Evolutionary conservation across 2,797 vertebrate species (phyloP).

Genomic region (Alcedo quadribrachys): DNA sequence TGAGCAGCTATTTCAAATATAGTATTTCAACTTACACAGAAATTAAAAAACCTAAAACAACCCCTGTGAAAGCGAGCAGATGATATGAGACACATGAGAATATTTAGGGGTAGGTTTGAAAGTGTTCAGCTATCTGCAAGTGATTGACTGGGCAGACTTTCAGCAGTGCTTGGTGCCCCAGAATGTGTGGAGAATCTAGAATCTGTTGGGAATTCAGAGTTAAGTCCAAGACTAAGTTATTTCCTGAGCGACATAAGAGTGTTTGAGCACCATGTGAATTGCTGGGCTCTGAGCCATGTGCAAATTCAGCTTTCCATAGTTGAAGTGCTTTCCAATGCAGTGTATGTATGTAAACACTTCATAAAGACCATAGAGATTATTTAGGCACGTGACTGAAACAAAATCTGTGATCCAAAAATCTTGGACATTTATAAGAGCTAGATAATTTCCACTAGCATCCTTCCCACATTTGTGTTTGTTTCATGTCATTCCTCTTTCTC

Average conservation of each 20-base stretch:
- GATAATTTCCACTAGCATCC: not conserved
- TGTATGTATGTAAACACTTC: not conserved
- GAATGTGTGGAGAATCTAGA: not conserved
- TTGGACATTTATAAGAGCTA: not conserved
- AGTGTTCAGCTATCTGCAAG: accelerated
- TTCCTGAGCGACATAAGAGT: not conserved
- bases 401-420: not conserved
- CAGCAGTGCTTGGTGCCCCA: not conserved
- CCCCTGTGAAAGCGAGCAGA: not conserved
- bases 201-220: not conserved
- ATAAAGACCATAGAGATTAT: not conserved
- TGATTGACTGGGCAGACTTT: not conserved
- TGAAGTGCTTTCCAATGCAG: not conserved
- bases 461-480: not conserved
- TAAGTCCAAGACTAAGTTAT: not conserved
- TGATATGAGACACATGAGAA: not conserved
- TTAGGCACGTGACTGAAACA: not conserved
- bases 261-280: not conserved
- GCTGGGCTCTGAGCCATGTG: not conserved
- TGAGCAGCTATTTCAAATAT: not conserved
- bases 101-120: not conserved
- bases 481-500: not conserved
- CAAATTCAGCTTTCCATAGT: not conserved
- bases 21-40: not conserved
- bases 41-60: not conserved